Percentiles rank a stretch among this genome's conserved stretches.
Evolutionary conservation across 2,888 invertebrate genomes (phyloP).

Genomic region (Ophion ellenae): DNA sequence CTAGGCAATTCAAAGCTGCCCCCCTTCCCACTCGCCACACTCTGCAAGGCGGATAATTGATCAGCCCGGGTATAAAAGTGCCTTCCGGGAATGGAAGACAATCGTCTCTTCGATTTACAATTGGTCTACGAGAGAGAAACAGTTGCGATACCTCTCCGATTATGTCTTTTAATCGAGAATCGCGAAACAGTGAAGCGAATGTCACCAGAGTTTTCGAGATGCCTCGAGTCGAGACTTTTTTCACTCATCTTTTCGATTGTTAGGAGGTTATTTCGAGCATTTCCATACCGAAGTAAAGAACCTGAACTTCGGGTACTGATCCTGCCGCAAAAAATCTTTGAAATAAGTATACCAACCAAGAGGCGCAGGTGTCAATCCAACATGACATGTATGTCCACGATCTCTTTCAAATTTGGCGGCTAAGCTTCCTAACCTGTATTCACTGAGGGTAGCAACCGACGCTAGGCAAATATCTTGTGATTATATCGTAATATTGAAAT

Average conservation of each 20-base stretch:
- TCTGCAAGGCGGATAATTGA: constrained; percentile 33
- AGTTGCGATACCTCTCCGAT: not conserved
- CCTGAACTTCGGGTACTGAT: not conserved
- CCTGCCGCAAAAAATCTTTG: not conserved
- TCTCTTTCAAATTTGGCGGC: not conserved
- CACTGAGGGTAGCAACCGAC: not conserved
- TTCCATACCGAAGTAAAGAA: no score
- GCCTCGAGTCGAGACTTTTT: not conserved
- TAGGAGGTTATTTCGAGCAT: no score
- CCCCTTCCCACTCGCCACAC: not conserved
- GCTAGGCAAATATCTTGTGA: no score
- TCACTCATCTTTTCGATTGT: not conserved
- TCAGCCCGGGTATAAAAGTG: constrained; percentile 21
- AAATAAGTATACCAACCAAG: not conserved
- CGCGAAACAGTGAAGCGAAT: not conserved
- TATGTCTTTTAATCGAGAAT: not conserved
- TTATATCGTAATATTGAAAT: no score
- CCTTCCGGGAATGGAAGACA: constrained; percentile 36
- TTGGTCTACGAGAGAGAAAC: not conserved
- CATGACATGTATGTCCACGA: not conserved
- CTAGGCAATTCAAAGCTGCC: constrained; percentile 51
- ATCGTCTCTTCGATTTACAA: constrained; percentile 23
- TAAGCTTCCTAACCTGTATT: not conserved
- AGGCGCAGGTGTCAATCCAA: not conserved
- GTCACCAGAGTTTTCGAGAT: not conserved